A percentile compares a stretch with the other conserved stretches of the same genome.
phyloP scores from a whole-genome alignment of 2,113 vertebrate species.

The Scomber scombrus region DNA sequence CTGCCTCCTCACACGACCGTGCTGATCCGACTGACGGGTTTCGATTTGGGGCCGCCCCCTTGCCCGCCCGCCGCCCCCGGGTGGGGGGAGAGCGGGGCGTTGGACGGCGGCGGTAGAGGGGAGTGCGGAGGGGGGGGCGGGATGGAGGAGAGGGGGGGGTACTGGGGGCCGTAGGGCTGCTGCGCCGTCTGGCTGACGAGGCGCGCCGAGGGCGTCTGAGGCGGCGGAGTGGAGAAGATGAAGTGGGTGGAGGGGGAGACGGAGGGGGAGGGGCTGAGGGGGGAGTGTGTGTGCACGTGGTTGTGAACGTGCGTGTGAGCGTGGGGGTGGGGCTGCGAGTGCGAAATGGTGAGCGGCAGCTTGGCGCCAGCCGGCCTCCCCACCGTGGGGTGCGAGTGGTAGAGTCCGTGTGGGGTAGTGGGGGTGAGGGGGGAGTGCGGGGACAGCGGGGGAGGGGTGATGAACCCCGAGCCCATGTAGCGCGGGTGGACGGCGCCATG shows the following conservation, averaged over 20 bases:
- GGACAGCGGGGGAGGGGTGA: constrained; percentile 78
- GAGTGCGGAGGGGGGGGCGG: constrained; percentile 84
- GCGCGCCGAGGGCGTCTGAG: constrained; percentile 76
- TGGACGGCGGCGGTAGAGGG: constrained; percentile 82
- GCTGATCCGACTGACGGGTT: constrained; percentile 92
- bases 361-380: constrained; percentile 73
- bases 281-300: constrained; percentile 80
- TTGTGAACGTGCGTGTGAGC: constrained; percentile 82
- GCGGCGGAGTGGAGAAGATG: constrained; percentile 80
- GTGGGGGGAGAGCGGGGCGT: constrained; percentile 81
- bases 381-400: constrained; percentile 77
- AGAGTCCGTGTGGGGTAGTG: constrained; percentile 82
- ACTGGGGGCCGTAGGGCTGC: constrained; percentile 79
- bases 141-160: constrained; percentile 88
- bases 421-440: constrained; percentile 84
- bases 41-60: constrained; percentile 89
- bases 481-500: constrained; percentile 61
- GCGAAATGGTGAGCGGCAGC: constrained; percentile 82
- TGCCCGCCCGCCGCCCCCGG: constrained; percentile 79
- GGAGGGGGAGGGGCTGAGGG: constrained; percentile 80
- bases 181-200: constrained; percentile 74
- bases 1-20: constrained; percentile 89
- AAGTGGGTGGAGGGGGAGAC: constrained; percentile 81
- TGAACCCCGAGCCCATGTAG: constrained; percentile 75
- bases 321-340: constrained; percentile 84